Percentiles rank a stretch among this genome's conserved stretches.
Evolutionary conservation across 37 sponge, comb jelly and placozoan species (phyloP).

Genomic region (Theonella swinhoei): DNA sequence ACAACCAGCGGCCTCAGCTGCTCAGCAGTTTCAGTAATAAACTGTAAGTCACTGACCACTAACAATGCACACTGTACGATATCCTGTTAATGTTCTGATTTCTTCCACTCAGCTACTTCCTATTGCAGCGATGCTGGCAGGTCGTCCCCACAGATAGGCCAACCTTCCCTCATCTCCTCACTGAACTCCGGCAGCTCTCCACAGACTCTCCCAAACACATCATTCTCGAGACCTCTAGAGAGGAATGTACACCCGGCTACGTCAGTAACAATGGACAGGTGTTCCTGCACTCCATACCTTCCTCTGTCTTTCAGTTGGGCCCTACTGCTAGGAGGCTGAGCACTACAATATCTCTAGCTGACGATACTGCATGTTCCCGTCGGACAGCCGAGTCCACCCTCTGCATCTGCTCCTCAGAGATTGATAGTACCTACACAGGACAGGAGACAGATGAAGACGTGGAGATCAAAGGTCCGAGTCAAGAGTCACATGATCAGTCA

Average conservation of each 20-base stretch:
- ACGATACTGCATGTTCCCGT: conserved; percentile 37
- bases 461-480: neutral
- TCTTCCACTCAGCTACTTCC: conserved; percentile 44
- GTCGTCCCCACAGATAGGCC: conserved; percentile 50
- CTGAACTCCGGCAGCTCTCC: conserved; percentile 23
- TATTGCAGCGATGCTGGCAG: conserved; percentile 80
- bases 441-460: conserved; percentile 27
- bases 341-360: conserved; percentile 16
- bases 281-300: conserved; percentile 2
- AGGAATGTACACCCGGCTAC: conserved; percentile 10
- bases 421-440: neutral
- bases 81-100: neutral
- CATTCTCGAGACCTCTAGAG: conserved; percentile 30
- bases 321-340: neutral
- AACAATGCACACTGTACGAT: too few species aligned
- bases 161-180: conserved; percentile 30
- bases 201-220: conserved; percentile 42
- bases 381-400: conserved; percentile 40
- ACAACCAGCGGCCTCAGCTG: conserved; percentile 37
- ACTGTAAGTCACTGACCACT: conserved; percentile 55
- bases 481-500: conserved; percentile 10
- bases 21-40: conserved; percentile 58
- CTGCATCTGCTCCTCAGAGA: conserved; percentile 11
- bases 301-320: neutral
- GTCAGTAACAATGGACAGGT: conserved; percentile 35